Conservation (phyloP, 1,140 invertebrate genomes). For the Cotesia glomerata region DNA sequence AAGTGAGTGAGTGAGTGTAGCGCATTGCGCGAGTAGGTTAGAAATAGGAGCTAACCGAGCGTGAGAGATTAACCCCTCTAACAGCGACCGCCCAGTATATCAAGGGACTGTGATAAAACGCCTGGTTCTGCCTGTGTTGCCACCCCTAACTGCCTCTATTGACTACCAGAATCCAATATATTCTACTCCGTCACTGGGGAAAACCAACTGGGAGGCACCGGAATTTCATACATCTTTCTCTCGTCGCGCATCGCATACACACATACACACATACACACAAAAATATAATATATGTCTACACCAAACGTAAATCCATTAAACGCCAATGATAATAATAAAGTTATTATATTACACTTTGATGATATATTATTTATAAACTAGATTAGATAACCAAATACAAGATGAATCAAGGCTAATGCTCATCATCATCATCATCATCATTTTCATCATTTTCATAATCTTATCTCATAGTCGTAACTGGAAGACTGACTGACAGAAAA, state of each 20-base stretch:
- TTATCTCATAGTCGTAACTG: too few species aligned
- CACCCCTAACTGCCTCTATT: constrained; percentile 63
- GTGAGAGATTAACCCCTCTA: constrained; percentile 65
- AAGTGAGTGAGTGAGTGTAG: constrained; percentile 27
- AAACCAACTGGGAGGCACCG: constrained; percentile 60
- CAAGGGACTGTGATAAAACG: constrained; percentile 62
- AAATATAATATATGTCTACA: neutral
- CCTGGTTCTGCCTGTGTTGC: constrained; percentile 57
- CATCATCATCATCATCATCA: too few species aligned
- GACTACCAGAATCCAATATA: constrained; percentile 63
- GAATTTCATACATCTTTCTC: constrained; percentile 63
- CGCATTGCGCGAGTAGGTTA: constrained; percentile 48
- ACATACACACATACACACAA: neutral
- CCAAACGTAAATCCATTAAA: neutral
- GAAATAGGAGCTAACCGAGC: constrained; percentile 63
- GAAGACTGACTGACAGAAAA: too few species aligned
- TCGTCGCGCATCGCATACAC: constrained; percentile 37
- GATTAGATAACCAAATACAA: too few species aligned
- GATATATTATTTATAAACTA: too few species aligned
- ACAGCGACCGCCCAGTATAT: constrained; percentile 62
- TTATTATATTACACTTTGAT: neutral
- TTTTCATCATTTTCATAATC: too few species aligned
- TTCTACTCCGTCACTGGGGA: constrained; percentile 55
- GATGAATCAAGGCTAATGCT: too few species aligned
- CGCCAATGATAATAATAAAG: neutral